phyloP scores from a whole-genome alignment of 2,888 invertebrate species.

The Criorhina ranunculi region DNA sequence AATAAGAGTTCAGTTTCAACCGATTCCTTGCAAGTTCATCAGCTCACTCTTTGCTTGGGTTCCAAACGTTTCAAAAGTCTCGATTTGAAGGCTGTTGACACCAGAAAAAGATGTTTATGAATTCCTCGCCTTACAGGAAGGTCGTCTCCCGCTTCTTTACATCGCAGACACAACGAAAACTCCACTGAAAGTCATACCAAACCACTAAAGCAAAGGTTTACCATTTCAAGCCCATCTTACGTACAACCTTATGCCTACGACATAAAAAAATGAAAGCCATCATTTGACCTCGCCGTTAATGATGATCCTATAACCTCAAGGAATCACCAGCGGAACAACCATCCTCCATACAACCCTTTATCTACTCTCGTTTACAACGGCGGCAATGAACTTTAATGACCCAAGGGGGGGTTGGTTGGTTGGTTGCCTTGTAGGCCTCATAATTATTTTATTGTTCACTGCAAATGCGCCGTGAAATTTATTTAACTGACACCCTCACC shows the following conservation, averaged over 20 bases:
- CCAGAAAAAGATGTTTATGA: too few relatives aligned
- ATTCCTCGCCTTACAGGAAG: too few relatives aligned
- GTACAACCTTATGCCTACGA: neutral
- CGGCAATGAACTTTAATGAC: slow-evolving; percentile 61
- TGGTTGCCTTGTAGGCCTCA: slow-evolving; percentile 61
- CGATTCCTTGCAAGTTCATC: too few relatives aligned
- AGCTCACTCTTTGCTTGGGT: too few relatives aligned
- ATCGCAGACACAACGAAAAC: too few relatives aligned
- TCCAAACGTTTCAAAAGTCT: too few relatives aligned
- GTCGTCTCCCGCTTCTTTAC: too few relatives aligned
- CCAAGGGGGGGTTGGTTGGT: too few relatives aligned
- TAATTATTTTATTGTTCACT: slow-evolving; percentile 81
- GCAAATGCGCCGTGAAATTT: slow-evolving; percentile 81
- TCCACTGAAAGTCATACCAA: too few relatives aligned
- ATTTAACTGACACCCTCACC: slow-evolving; percentile 62
- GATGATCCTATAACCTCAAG: slow-evolving; percentile 2
- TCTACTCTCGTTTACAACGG: slow-evolving; percentile 42
- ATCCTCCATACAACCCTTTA: slow-evolving; percentile 34
- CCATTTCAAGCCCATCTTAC: neutral
- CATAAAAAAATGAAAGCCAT: slow-evolving; percentile 29
- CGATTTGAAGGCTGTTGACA: too few relatives aligned
- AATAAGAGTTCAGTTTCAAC: too few relatives aligned
- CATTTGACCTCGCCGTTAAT: slow-evolving; percentile 10
- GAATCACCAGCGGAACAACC: slow-evolving; percentile 30
- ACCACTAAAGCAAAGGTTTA: too few relatives aligned